Evolutionary conservation across 1,140 invertebrate species (phyloP), one percentile per base, ranked within the genome.

Genomic region (Lepidurus packardi): DNA sequence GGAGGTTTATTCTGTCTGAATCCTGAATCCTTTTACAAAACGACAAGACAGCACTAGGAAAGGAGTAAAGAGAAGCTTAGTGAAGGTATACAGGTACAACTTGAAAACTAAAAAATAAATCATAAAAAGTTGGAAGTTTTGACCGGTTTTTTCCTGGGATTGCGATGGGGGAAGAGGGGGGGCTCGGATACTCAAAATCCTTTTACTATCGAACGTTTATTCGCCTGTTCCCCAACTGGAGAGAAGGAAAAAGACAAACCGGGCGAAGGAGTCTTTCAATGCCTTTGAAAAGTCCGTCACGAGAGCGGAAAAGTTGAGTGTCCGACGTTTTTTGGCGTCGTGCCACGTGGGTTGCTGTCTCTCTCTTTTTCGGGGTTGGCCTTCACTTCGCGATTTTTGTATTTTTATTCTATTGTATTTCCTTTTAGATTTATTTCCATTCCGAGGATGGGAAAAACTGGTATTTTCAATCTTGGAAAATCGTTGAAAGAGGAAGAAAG

Each of bases 251-350:
- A 65, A 7, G 16, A 13, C 6, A n/a, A n/a, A 65, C 53, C 53
- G 53, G 21, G 34, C 34, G 34, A 34, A 34, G 34, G 34, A 4
- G 53, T 65, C 21, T 65, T n/a, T 16, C 7, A 1, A 11, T 65
- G 53, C 53, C 53, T 65, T 65, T 65, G 53, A 65, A 65, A n/a
- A n/a, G 53, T 65, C 53, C 53, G 53, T 65, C 53, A 65, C 53
- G 53, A 65, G 16, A 65, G 53, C 13, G 53, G 53, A 65, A 65
- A 65, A 65, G 53, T 65, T 65, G 16, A 1, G 53, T 65, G 53
- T 65, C 53, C 53, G 53, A 21, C 16, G 53, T 65, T 65, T 65
- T 65, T 65, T 65, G 53, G 53, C n/a, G 16, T 13, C 53, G 21
- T 65, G 53, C 53, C 9, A 65, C 53, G 53, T 65, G 53, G 53